These are phyloP conservation scores for Flabesymbios commensalis DNA, from an alignment of 2,888 invertebrate species.

Conservation along the genomic window DNA sequence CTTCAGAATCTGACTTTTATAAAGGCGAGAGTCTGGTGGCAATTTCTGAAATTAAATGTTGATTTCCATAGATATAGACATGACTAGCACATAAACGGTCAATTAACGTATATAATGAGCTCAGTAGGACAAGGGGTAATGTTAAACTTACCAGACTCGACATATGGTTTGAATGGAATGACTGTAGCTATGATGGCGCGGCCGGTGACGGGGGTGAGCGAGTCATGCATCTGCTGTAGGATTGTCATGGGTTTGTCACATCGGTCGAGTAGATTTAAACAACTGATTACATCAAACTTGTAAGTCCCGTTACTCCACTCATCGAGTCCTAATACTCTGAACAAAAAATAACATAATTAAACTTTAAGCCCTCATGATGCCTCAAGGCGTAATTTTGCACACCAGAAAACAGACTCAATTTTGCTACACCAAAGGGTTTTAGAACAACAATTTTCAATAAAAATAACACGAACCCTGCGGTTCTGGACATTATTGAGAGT, in stretches of 20 bases:
- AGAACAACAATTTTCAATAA: too few species aligned
- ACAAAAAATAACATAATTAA: neutral
- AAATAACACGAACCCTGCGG: constrained; percentile 1
- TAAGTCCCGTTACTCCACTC: constrained; percentile 67
- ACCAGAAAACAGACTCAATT: too few species aligned
- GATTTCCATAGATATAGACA: too few species aligned
- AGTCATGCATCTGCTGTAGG: constrained; percentile 73
- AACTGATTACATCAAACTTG: constrained; percentile 78
- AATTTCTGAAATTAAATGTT: too few species aligned
- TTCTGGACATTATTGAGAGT: too few species aligned
- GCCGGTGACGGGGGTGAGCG: constrained; percentile 74
- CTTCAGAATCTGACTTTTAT: too few species aligned
- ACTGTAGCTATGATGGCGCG: constrained; percentile 80
- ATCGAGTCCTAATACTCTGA: constrained; percentile 74
- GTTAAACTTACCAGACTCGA: constrained; percentile 72
- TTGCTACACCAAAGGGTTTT: too few species aligned
- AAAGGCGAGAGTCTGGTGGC: too few species aligned
- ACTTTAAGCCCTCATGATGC: neutral
- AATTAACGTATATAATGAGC: too few species aligned
- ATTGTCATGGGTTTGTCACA: constrained; percentile 83
- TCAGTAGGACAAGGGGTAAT: too few species aligned
- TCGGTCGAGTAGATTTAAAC: constrained; percentile 91
- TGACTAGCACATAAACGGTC: too few species aligned
- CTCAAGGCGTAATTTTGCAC: too few species aligned
- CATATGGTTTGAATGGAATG: constrained; percentile 90